Evolutionary conservation across 2,113 vertebrate species (phyloP).

Genomic region (Xenopus borealis): DNA sequence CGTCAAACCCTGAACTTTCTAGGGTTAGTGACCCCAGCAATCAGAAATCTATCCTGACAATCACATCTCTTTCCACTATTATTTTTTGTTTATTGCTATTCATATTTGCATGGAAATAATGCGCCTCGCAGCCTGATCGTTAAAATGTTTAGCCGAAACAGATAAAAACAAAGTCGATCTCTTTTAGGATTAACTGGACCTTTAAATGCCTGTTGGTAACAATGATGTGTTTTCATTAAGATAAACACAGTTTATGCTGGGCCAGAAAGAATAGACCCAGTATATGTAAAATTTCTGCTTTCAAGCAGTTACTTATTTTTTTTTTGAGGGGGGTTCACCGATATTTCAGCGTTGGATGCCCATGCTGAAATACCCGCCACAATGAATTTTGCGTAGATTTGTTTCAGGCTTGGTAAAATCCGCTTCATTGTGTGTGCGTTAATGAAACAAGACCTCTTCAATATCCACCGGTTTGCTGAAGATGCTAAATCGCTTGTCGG

Average conservation of each 20-base stretch:
- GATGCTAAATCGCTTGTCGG: constrained; percentile 97
- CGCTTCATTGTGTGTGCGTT: constrained; percentile 76
- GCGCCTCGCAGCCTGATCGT: too few species aligned
- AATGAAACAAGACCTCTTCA: constrained; percentile 90
- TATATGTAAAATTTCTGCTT: not conserved
- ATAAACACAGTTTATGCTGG: not conserved
- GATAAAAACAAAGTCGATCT: too few species aligned
- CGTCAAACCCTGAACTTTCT: too few species aligned
- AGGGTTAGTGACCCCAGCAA: too few species aligned
- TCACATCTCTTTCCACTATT: too few species aligned
- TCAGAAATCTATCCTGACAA: too few species aligned
- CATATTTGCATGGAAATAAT: too few species aligned
- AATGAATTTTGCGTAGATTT: not conserved
- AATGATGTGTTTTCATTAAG: constrained; percentile 33
- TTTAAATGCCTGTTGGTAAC: too few species aligned
- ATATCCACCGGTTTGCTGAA: constrained; percentile 99
- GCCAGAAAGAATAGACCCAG: not conserved
- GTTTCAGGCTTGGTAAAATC: constrained; percentile 41
- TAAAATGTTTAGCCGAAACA: too few species aligned
- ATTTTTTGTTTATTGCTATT: too few species aligned
- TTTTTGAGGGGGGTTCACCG: not conserved
- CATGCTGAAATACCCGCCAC: not conserved
- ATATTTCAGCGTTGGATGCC: not conserved
- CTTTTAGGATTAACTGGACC: too few species aligned
- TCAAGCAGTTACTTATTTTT: not conserved